Conservation (phyloP, 30 jellyfish, hydroid and myxozoan species). For the Catostylus mosaicus region DNA sequence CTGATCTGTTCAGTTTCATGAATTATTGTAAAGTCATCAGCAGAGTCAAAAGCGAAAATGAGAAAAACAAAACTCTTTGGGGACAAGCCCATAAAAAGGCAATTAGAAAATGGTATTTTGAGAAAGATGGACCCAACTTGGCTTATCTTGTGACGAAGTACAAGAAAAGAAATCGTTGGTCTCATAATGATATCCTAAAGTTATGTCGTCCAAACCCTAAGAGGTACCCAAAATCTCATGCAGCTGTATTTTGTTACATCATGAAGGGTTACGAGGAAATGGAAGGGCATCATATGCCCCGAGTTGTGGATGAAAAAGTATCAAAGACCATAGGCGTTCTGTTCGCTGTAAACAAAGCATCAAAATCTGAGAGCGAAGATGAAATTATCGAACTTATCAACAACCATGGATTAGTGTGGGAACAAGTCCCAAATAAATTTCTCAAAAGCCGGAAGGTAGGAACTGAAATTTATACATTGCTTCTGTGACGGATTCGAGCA, state of each 20-base stretch:
- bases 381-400: slow-evolving; percentile 14
- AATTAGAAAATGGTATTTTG: slow-evolving; percentile 46
- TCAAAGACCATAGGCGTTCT: slow-evolving; percentile 3
- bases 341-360: slow-evolving; percentile 28
- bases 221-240: background rate
- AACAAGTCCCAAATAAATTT: slow-evolving; percentile 65
- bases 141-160: slow-evolving; percentile 65
- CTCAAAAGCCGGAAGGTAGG: slow-evolving; percentile 30
- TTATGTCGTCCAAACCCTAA: slow-evolving; percentile 56
- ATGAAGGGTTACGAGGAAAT: background rate
- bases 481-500: background rate
- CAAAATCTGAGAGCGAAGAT: slow-evolving; percentile 25
- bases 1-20: slow-evolving; percentile 61
- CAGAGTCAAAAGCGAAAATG: background rate
- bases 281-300: background rate
- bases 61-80: slow-evolving; percentile 64
- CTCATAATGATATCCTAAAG: slow-evolving; percentile 57
- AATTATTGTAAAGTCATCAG: slow-evolving; percentile 36
- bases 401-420: slow-evolving; percentile 56
- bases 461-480: background rate
- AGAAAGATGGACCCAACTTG: slow-evolving; percentile 23
- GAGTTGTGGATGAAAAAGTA: slow-evolving; percentile 1
- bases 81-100: slow-evolving; percentile 69
- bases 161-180: slow-evolving; percentile 72
- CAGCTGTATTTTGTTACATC: background rate